Evolutionary conservation across 2,888 invertebrate species (phyloP).

Genomic region (Teinopalpus imperialis): DNA sequence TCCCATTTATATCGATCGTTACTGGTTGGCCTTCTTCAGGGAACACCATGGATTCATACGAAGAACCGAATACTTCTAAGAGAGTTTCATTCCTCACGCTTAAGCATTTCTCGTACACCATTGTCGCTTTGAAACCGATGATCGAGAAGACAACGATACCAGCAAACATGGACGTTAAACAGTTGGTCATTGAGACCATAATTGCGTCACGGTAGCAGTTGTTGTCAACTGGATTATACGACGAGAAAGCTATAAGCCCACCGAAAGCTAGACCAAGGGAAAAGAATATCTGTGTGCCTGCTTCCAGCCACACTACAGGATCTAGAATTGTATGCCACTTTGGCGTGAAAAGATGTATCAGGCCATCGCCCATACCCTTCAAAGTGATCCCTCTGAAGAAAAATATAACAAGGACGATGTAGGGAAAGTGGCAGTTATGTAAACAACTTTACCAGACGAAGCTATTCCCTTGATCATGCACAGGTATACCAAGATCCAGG

Average conservation of each 20-base stretch:
- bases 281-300: slow-evolving; percentile 98
- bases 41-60: slow-evolving; percentile 66
- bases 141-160: slow-evolving; percentile 98
- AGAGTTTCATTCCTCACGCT: slow-evolving; percentile 83
- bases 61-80: slow-evolving; percentile 78
- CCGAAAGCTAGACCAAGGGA: slow-evolving; percentile 97
- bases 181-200: slow-evolving; percentile 95
- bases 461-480: slow-evolving; percentile 99
- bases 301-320: slow-evolving; percentile 98
- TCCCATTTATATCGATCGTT: slow-evolving; percentile 75
- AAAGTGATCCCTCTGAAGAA: slow-evolving; percentile 96
- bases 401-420: slow-evolving; percentile 96
- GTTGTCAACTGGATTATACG: slow-evolving; percentile 98
- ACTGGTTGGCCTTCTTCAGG: slow-evolving; percentile 82
- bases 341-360: slow-evolving; percentile 94
- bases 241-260: slow-evolving; percentile 97
- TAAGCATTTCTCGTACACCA: slow-evolving; percentile 90
- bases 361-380: slow-evolving; percentile 92
- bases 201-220: slow-evolving; percentile 97
- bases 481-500: slow-evolving; percentile 97
- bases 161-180: slow-evolving; percentile 97
- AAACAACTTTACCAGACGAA: slow-evolving; percentile 97
- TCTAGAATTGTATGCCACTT: slow-evolving; percentile 95
- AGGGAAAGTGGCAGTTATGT: slow-evolving; percentile 98
- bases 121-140: slow-evolving; percentile 95